phyloP scores from a whole-genome alignment of 2,113 vertebrate genomes.

The Corydoras maculifer region DNA sequence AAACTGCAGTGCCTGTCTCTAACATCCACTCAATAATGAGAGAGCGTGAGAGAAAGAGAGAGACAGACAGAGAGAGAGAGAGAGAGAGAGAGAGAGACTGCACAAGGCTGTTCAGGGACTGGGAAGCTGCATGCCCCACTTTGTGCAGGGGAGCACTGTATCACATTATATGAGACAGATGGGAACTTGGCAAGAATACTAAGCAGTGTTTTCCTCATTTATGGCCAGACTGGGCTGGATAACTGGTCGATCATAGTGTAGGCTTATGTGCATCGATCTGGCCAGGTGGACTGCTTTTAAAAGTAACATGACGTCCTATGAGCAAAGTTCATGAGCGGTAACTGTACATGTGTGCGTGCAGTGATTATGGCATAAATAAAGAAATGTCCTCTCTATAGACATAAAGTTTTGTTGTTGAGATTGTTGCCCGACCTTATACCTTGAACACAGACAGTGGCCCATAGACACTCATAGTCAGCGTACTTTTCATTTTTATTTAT shows the following conservation, averaged over 20 bases:
- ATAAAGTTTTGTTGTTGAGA: too few species aligned
- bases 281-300: background rate
- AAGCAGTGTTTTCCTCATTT: constrained; percentile 39
- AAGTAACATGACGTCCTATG: too few species aligned
- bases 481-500: too few species aligned
- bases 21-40: constrained; percentile 3
- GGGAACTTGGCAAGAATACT: constrained; percentile 40
- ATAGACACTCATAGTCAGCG: too few species aligned
- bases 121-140: constrained; percentile 40
- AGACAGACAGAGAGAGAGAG: background rate
- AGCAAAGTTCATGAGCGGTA: too few species aligned
- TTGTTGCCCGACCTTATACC: too few species aligned
- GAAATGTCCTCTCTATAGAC: too few species aligned
- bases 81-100: constrained; percentile 23
- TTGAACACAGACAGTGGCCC: too few species aligned
- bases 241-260: constrained; percentile 22
- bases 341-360: too few species aligned
- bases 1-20: constrained; percentile 19
- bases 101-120: constrained; percentile 28
- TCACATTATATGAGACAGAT: constrained; percentile 42
- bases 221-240: constrained; percentile 22
- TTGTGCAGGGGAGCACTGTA: constrained; percentile 41
- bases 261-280: constrained; percentile 26
- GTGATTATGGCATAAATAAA: too few species aligned
- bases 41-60: background rate